Evolutionary conservation across 1,140 invertebrate genomes (phyloP).

Genomic region (Drosophila kikkawai): DNA sequence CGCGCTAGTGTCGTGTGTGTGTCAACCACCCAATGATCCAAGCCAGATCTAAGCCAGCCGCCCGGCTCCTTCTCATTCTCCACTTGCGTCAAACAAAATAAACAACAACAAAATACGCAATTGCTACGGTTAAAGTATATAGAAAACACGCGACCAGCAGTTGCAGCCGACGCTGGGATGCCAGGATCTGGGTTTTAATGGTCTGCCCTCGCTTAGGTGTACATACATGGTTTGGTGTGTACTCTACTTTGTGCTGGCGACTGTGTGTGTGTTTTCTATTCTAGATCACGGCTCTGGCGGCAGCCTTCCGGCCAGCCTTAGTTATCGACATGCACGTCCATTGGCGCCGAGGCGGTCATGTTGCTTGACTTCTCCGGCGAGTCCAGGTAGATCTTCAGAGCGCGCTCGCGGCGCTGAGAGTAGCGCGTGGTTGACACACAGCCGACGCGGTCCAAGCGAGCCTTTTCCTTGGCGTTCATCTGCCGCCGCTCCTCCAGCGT

Average conservation of each 20-base stretch:
- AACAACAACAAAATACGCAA: constrained; percentile 67
- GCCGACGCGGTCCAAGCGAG: constrained; percentile 84
- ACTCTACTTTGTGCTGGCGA: constrained; percentile 17
- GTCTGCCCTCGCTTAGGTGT: constrained; percentile 33
- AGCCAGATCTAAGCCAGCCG: constrained; percentile 1
- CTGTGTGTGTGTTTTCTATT: background rate
- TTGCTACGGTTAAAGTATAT: constrained; percentile 38
- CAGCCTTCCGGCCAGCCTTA: constrained; percentile 28
- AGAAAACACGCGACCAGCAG: constrained; percentile 29
- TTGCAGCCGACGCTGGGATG: constrained; percentile 15
- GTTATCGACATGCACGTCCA: constrained; percentile 66
- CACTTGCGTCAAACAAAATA: constrained; percentile 39
- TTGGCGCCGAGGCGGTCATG: constrained; percentile 66
- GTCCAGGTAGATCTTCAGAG: constrained; percentile 91
- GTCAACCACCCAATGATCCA: constrained; percentile 21
- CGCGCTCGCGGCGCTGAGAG: constrained; percentile 88
- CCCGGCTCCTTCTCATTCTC: background rate
- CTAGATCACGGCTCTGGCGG: constrained; percentile 7
- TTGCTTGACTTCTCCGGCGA: constrained; percentile 74
- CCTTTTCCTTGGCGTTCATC: constrained; percentile 87
- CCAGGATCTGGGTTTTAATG: constrained; percentile 52
- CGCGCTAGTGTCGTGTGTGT: constrained; percentile 38
- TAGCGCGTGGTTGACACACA: constrained; percentile 84
- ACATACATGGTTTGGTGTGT: constrained; percentile 36
- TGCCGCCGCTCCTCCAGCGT: constrained; percentile 88